phyloP scores from a whole-genome alignment of 2,888 invertebrate species.

The Yponomeuta cagnagella region DNA sequence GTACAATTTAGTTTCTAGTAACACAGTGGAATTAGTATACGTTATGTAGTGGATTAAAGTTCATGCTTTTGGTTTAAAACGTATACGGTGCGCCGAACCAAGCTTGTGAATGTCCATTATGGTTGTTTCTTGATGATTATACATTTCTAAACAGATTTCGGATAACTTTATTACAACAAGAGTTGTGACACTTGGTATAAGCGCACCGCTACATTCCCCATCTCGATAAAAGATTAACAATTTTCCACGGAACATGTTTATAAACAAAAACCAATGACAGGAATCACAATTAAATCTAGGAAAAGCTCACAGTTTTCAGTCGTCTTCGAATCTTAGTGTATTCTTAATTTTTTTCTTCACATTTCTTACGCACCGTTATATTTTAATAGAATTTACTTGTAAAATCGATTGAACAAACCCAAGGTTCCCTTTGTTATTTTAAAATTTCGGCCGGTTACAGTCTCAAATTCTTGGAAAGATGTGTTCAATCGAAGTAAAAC shows the following conservation, averaged over 20 bases:
- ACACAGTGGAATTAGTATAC: background rate
- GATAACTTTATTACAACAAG: too few species aligned
- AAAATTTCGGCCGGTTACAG: background rate
- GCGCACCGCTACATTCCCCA: too few species aligned
- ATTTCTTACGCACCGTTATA: slow-evolving; percentile 9
- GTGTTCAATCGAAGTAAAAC: background rate
- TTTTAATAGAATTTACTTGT: slow-evolving; percentile 6
- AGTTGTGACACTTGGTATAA: too few species aligned
- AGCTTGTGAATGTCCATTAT: background rate
- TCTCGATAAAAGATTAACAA: background rate
- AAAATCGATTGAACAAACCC: background rate
- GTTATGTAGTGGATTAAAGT: background rate
- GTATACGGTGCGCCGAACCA: background rate
- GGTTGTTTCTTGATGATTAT: background rate
- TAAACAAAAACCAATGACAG: slow-evolving; percentile 1
- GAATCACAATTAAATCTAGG: slow-evolving; percentile 33
- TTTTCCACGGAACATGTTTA: slow-evolving; percentile 27
- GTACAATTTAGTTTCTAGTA: background rate
- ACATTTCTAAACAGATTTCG: too few species aligned
- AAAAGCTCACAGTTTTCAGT: slow-evolving; percentile 23
- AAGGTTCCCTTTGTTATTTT: background rate
- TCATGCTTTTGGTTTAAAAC: background rate
- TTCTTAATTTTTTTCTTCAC: slow-evolving; percentile 8
- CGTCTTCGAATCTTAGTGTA: slow-evolving; percentile 14
- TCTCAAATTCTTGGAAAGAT: background rate